phyloP scores from a whole-genome alignment of 1,140 invertebrate genomes.

The Dinoponera quadriceps region DNA sequence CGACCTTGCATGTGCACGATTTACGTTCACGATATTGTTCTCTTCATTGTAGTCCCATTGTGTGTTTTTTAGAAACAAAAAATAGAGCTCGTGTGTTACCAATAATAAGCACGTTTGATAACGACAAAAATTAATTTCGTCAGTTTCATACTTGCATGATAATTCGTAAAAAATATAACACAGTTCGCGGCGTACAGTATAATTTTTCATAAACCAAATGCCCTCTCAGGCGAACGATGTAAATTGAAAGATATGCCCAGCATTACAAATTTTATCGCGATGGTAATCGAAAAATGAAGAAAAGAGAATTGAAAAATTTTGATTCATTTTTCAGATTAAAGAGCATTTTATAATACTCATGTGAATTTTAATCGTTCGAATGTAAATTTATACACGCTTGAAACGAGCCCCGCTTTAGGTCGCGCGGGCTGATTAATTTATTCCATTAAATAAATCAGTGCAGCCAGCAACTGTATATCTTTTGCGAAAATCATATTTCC shows the following conservation, averaged over 20 bases:
- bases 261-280: neutral
- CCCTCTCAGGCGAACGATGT: neutral
- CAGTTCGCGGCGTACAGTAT: neutral
- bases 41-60: neutral
- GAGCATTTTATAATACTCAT: neutral
- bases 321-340: conserved; percentile 3
- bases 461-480: neutral
- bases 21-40: neutral
- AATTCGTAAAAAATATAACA: neutral
- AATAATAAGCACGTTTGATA: neutral
- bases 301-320: neutral
- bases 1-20: neutral
- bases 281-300: neutral
- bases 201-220: neutral
- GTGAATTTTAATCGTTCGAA: neutral
- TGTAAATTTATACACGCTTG: neutral
- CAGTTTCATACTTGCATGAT: neutral
- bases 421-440: neutral
- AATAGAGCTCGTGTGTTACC: neutral
- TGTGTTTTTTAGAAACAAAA: neutral
- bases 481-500: neutral
- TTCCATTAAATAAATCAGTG: neutral
- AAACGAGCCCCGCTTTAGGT: too few relatives aligned
- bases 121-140: neutral
- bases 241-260: neutral